phyloP scores from a whole-genome alignment of 2,113 vertebrate genomes.

The Genyomyrus donnyi region DNA sequence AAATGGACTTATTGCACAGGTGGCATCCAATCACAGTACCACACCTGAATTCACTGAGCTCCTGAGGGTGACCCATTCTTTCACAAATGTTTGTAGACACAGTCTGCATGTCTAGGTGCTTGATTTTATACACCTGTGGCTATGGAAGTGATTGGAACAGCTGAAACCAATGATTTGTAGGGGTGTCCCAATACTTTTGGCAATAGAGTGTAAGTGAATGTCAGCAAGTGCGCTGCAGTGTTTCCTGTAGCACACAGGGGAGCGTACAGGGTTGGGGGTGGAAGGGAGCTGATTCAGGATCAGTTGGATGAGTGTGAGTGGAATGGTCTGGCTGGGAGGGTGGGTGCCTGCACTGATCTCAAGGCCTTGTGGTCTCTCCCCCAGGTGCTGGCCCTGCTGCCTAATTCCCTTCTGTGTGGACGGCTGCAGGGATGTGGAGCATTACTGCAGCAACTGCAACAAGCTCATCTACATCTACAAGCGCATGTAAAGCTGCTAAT shows the following conservation, averaged over 20 bases:
- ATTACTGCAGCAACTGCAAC: constrained; percentile 68
- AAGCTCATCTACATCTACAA: constrained; percentile 60
- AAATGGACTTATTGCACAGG: too few species aligned
- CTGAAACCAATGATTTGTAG: too few species aligned
- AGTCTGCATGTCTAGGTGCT: too few species aligned
- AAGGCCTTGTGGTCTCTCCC: not conserved
- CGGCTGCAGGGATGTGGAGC: constrained; percentile 73
- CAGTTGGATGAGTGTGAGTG: not conserved
- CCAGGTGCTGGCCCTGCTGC: constrained; percentile 72
- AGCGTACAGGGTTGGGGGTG: too few species aligned
- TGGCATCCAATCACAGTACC: too few species aligned
- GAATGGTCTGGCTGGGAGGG: not conserved
- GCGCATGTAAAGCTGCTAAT: constrained; percentile 43
- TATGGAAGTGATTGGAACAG: too few species aligned
- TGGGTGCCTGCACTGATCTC: not conserved
- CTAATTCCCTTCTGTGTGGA: constrained; percentile 77
- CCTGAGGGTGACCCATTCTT: too few species aligned
- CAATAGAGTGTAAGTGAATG: not conserved
- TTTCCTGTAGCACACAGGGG: not conserved
- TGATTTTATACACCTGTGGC: too few species aligned
- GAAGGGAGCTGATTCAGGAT: not conserved
- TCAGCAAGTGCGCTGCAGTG: not conserved
- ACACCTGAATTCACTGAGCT: too few species aligned
- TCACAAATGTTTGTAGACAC: too few species aligned
- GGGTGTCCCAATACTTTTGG: too few species aligned